Evolutionary conservation across 2,888 invertebrate genomes (phyloP).

Genomic region (Drosophila multiciliata): DNA sequence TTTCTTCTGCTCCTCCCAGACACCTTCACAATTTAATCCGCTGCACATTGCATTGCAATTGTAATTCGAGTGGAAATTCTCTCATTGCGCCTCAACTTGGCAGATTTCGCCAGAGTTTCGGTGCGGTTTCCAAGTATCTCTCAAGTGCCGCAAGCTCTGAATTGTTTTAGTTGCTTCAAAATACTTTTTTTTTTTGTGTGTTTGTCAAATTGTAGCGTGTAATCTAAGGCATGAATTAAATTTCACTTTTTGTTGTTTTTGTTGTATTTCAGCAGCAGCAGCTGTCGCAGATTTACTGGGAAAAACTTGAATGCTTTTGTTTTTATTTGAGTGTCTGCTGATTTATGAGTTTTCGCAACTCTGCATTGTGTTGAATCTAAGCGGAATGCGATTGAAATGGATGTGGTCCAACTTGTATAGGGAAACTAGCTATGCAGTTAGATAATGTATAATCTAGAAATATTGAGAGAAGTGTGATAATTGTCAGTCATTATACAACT

Average conservation of each 20-base stretch:
- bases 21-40: constrained; percentile 3
- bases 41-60: constrained; percentile 38
- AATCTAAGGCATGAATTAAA: constrained; percentile 63
- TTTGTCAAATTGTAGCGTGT: constrained; percentile 59
- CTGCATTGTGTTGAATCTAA: constrained; percentile 24
- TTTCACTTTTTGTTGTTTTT: constrained; percentile 67
- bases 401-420: background rate
- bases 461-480: too few species aligned
- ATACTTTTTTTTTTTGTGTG: constrained; percentile 10
- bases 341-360: constrained; percentile 47
- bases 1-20: constrained; percentile 1
- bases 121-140: constrained; percentile 30
- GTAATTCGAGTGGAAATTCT: constrained; percentile 55
- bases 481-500: background rate
- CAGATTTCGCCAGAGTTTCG: constrained; percentile 29
- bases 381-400: constrained; percentile 2
- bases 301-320: constrained; percentile 52
- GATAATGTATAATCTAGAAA: background rate
- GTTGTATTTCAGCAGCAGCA: constrained; percentile 7
- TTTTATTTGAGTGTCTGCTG: constrained; percentile 13
- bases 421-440: background rate
- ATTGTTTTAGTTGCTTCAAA: constrained; percentile 31
- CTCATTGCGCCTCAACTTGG: constrained; percentile 9
- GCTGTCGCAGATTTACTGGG: constrained; percentile 45
- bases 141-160: constrained; percentile 32